Base-by-base conservation (phyloP, 2,113 vertebrate species). In the Grammomys dolichurus region DNA sequence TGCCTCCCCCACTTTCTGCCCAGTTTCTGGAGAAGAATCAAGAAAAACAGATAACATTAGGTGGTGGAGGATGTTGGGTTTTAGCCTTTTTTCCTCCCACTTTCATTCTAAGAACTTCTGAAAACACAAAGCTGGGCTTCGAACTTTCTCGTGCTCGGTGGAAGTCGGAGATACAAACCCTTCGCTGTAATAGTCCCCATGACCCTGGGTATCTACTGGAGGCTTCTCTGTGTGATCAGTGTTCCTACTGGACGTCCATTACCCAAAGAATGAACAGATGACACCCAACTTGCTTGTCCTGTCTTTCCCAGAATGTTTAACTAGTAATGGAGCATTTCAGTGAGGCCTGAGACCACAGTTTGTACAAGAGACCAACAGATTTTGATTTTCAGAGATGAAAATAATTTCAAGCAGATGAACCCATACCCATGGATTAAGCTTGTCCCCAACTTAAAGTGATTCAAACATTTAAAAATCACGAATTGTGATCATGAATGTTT, bases 231-330 rank as follows among this genome's bases (percentile, higher is more conserved):
- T 2, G 24, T 65, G 36, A 90, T 13, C 5, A 0, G 0, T 48
- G 51, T 89, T 54, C 63, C 26, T 22, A 22, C 16, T 7, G 24
- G 36, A 63, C 28, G 3, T 51, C 28, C 31, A 1, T 16, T n/a
- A 58, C 31, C 33, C 43, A 75, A 20, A 69, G 48, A n/a, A 88
- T 63, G 24, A 75, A 56, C 4, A 26, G n/a, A 28, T 76, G 67
- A 0, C 40, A 46, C 89, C 14, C 36, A 12, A 70, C n/a, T 31
- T 72, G 43, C 67, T 60, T 22, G 5, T 85, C 13, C 12, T 31
- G 17, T 90, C 36, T 89, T 89, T 92, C 84, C 75, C 56, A 90
- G 81, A 94, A 75, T 3, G 76, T 87, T 89, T 40, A 65, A 40
- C 19, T 40, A 70, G 40, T 51, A 91, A 89, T 82, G n/a, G 0